Conservation (phyloP, 2,888 invertebrate species). For the Eupithecia abbreviata region DNA sequence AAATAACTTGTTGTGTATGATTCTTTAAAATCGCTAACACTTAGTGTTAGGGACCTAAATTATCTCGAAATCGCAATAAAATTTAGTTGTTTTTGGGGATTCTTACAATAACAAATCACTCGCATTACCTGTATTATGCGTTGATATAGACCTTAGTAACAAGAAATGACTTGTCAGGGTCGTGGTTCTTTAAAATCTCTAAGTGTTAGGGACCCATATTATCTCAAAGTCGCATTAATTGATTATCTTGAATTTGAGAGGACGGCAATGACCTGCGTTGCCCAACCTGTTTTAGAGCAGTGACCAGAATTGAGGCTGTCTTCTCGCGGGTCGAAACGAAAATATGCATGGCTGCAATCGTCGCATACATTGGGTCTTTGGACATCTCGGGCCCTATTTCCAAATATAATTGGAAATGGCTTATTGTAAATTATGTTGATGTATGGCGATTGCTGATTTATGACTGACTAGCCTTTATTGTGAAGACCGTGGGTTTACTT, state of each 20-base stretch:
- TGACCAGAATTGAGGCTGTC: slow-evolving; percentile 11
- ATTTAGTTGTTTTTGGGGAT: background rate
- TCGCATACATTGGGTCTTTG: slow-evolving; percentile 19
- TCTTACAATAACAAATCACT: slow-evolving; percentile 1
- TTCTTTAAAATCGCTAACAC: too few species aligned
- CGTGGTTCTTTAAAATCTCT: background rate
- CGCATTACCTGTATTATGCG: background rate
- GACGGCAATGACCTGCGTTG: slow-evolving; percentile 20
- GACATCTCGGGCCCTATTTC: slow-evolving; percentile 12
- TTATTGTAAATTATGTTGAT: slow-evolving; percentile 10
- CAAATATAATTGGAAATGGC: slow-evolving; percentile 15
- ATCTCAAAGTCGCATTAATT: background rate
- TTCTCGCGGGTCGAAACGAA: slow-evolving; percentile 7
- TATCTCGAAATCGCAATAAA: background rate
- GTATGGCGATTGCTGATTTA: background rate
- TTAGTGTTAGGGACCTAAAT: too few species aligned
- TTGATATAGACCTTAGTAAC: background rate
- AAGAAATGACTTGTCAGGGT: background rate
- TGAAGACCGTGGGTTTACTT: background rate
- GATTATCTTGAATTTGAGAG: slow-evolving; percentile 2
- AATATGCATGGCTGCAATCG: slow-evolving; percentile 17
- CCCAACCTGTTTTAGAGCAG: slow-evolving; percentile 21
- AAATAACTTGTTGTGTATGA: too few species aligned
- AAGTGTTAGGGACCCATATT: background rate
- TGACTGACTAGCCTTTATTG: background rate